Evolutionary conservation across 1,140 invertebrate genomes (phyloP).

Genomic region (Lasaia peninsularis): DNA sequence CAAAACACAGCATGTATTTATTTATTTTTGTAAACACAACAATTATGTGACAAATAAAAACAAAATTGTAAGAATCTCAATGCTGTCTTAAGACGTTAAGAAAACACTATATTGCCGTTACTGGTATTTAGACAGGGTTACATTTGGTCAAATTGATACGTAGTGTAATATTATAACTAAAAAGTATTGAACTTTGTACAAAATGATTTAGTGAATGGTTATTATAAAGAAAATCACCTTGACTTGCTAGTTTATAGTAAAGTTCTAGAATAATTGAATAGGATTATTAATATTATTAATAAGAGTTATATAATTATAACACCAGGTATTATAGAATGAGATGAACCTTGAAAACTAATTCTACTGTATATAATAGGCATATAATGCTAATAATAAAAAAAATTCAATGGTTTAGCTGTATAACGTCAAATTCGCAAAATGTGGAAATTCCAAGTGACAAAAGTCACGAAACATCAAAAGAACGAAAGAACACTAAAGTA

Average conservation of each 20-base stretch:
- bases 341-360: neutral
- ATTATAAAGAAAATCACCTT: neutral
- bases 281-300: neutral
- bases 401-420: neutral
- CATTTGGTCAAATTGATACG: slow-evolving; percentile 2
- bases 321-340: neutral
- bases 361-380: slow-evolving; percentile 3
- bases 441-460: too few species aligned
- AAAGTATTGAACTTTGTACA: slow-evolving; percentile 2
- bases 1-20: too few species aligned
- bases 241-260: neutral
- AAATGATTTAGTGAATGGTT: neutral
- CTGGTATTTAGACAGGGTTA: neutral
- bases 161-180: neutral
- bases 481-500: too few species aligned
- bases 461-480: too few species aligned
- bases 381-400: neutral
- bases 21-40: too few species aligned
- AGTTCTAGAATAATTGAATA: neutral
- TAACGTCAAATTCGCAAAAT: neutral
- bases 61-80: neutral
- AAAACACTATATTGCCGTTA: neutral
- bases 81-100: neutral
- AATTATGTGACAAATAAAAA: neutral
- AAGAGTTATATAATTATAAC: slow-evolving; percentile 8